A percentile compares a stretch with the other conserved stretches of the same genome.
These are phyloP conservation scores for Diarsia brunnea DNA, from an alignment of 2,888 invertebrate genomes.

Conservation along the genomic window DNA sequence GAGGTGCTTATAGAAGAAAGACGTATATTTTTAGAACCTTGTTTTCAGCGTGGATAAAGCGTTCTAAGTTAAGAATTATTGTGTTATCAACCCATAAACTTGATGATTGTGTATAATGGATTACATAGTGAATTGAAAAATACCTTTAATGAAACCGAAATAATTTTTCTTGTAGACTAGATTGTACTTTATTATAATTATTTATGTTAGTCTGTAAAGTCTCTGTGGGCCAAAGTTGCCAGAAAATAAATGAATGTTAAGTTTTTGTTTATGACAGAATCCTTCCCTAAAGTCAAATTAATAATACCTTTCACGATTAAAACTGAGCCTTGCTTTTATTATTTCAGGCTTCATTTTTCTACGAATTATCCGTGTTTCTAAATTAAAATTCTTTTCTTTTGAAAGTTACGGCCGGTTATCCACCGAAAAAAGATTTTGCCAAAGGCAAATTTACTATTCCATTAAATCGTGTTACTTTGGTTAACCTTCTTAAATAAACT, in stretches of 20 bases:
- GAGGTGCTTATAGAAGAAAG: not conserved
- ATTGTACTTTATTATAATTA: no score
- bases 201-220: no score
- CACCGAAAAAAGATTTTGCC: not conserved
- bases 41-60: not conserved
- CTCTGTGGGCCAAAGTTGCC: no score
- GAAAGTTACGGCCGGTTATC: not conserved
- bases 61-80: not conserved
- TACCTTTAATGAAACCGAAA: no score
- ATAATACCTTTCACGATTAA: not conserved
- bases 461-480: slow-evolving; percentile 35
- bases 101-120: no score
- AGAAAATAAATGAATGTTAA: no score
- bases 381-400: not conserved
- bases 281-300: not conserved
- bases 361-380: not conserved
- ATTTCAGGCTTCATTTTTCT: not conserved
- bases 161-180: no score
- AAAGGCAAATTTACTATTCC: slow-evolving; percentile 32
- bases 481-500: slow-evolving; percentile 24
- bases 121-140: no score
- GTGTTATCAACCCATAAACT: not conserved
- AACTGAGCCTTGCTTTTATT: not conserved
- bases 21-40: not conserved
- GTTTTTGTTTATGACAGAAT: not conserved